Evolutionary conservation across 2,797 vertebrate genomes (phyloP), one percentile per base, ranked within the genome.

Genomic region (Potorous gilbertii): DNA sequence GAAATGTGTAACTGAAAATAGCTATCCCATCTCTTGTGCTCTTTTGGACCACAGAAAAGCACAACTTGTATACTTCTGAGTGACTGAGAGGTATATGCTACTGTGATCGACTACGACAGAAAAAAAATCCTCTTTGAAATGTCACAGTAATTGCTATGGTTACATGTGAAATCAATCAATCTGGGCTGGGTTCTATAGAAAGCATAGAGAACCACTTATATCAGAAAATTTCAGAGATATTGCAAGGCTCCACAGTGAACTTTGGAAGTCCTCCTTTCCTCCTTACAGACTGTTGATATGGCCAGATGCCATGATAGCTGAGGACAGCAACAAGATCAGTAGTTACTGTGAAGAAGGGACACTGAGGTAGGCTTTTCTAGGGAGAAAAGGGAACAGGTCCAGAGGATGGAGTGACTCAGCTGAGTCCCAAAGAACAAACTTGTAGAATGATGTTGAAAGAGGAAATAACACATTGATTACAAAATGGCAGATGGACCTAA

Each of bases 1-100:
- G 59, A 95, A 93, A 56, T 93, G 54, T 93, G 6, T 46, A 91
- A 74, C 16, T 94, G 92, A 74, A 92, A 95, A 12, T 40, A 93
- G 57, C 18, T 91, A 66, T 16, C n/a, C 5, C 9, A 90, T 92
- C 34, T 92, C 21, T 90, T 91, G 21, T 91, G 31, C 90, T 91
- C 40, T 62, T 29, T 59, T 24, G 4, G 31, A 21, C 27, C 27
- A 34, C 59, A 56, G 5, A 91, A 91, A 56, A 91, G 40, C 14
- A 55, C 24, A 31, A 46, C 52, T 92, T 56, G 16, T 90, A 16
- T 87, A 34, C 14, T 93, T 95, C 81, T 93, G 93, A 92, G 74
- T 54, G 62, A 66, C 50, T 66, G 8, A 94, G 40, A 4, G 91
- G 24, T 90, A 52, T 27, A 74, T 90, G 52, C 94, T 55, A 94